Percentiles rank a stretch among this genome's conserved stretches.
phyloP scores from a whole-genome alignment of 2,888 invertebrate genomes.

The Brenthis ino region DNA sequence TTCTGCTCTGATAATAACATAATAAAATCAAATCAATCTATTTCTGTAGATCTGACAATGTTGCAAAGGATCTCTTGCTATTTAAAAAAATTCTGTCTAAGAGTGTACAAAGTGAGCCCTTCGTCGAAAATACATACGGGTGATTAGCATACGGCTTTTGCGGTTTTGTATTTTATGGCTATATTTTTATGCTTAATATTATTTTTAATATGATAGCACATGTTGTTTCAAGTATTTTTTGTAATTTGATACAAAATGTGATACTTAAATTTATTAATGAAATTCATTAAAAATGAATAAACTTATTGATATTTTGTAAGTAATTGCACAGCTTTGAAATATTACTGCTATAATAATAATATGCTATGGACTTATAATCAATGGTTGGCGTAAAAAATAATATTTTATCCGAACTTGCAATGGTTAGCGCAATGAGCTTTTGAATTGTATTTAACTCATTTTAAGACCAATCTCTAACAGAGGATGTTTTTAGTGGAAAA shows the following conservation, averaged over 20 bases:
- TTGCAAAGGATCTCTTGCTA: constrained; percentile 71
- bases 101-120: constrained; percentile 65
- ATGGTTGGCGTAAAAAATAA: no score
- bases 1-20: constrained; percentile 53
- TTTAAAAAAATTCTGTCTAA: constrained; percentile 71
- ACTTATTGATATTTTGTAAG: no score
- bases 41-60: constrained; percentile 61
- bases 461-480: no score
- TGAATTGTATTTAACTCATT: no score
- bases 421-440: no score
- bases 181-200: constrained; percentile 16
- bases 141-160: constrained; percentile 17
- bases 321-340: no score
- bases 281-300: no score
- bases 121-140: constrained; percentile 16
- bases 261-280: not conserved
- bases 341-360: no score
- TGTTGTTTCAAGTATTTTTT: not conserved
- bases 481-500: no score
- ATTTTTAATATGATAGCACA: constrained; percentile 11
- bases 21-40: constrained; percentile 60
- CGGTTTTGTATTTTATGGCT: constrained; percentile 33
- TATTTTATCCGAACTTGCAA: no score
- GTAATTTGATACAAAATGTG: not conserved
- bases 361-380: no score